Evolutionary conservation across 1,140 invertebrate genomes (phyloP).

Genomic region (Cotesia vestalis): DNA sequence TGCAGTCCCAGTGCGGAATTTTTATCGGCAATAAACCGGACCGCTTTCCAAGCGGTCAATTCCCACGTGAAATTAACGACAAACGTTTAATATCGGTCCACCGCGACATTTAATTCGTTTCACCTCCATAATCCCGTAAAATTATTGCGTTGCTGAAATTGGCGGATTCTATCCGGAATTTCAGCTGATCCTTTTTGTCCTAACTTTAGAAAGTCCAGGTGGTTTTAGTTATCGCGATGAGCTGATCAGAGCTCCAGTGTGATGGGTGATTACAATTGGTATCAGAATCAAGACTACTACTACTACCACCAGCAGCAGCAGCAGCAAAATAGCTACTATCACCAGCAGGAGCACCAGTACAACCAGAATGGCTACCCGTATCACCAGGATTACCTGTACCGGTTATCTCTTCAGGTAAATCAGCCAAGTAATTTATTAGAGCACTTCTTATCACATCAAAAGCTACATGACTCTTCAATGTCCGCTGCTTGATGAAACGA

Average conservation of each 20-base stretch:
- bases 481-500: too few relatives aligned
- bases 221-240: slow-evolving; percentile 8
- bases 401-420: slow-evolving; percentile 63
- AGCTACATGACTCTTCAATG: slow-evolving; percentile 25
- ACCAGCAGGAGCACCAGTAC: slow-evolving; percentile 33
- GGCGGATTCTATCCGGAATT: not conserved
- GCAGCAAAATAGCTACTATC: slow-evolving; percentile 44
- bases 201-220: not conserved
- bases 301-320: slow-evolving; percentile 51
- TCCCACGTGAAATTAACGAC: slow-evolving; percentile 33
- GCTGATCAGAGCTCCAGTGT: slow-evolving; percentile 41
- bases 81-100: slow-evolving; percentile 32
- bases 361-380: slow-evolving; percentile 47
- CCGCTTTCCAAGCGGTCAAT: slow-evolving; percentile 28
- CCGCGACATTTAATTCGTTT: slow-evolving; percentile 31
- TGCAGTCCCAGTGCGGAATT: too few relatives aligned
- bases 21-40: too few relatives aligned
- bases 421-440: not conserved
- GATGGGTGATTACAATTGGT: slow-evolving; percentile 65
- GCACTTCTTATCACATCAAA: not conserved
- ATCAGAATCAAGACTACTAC: slow-evolving; percentile 50
- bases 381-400: slow-evolving; percentile 62
- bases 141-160: slow-evolving; percentile 29
- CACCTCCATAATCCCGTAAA: slow-evolving; percentile 26
- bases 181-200: not conserved